phyloP scores from a whole-genome alignment of 2,888 invertebrate genomes.

The Drosophila mettleri region DNA sequence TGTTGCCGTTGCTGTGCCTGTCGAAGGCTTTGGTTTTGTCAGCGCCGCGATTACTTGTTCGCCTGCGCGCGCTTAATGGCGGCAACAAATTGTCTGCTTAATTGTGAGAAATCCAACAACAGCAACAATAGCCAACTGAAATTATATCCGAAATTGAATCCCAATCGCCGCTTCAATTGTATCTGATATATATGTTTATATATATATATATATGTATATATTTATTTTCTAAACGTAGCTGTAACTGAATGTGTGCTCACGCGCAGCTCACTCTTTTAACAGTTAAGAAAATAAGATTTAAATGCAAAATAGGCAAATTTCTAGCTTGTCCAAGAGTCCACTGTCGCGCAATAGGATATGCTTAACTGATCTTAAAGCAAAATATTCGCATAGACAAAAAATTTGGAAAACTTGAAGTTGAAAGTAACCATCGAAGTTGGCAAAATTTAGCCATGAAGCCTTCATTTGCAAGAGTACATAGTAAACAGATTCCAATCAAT shows the following conservation, averaged over 20 bases:
- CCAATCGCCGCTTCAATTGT: constrained; percentile 28
- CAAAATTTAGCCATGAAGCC: background rate
- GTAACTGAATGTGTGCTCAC: constrained; percentile 23
- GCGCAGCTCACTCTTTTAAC: constrained; percentile 34
- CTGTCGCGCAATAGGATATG: constrained; percentile 3
- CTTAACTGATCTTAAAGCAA: constrained; percentile 8
- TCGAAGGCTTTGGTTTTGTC: constrained; percentile 8
- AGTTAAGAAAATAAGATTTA: background rate
- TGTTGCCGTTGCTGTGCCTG: constrained; percentile 10
- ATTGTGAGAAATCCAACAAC: constrained; percentile 70
- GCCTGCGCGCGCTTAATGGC: constrained; percentile 55
- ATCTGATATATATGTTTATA: constrained; percentile 16
- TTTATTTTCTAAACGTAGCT: constrained; percentile 14
- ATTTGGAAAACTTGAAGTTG: background rate
- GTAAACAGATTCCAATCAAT: background rate
- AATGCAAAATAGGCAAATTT: background rate
- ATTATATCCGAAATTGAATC: constrained; percentile 27
- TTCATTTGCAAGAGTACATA: background rate
- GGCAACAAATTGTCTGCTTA: constrained; percentile 67
- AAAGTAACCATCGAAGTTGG: background rate
- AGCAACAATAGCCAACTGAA: constrained; percentile 37
- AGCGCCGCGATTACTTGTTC: constrained; percentile 55
- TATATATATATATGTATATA: no score
- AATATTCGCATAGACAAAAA: background rate
- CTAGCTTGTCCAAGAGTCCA: background rate